Evolutionary conservation across 2,888 invertebrate genomes (phyloP), one percentile per base, ranked within the genome.

Genomic region (Sarcophaga caerulescens): DNA sequence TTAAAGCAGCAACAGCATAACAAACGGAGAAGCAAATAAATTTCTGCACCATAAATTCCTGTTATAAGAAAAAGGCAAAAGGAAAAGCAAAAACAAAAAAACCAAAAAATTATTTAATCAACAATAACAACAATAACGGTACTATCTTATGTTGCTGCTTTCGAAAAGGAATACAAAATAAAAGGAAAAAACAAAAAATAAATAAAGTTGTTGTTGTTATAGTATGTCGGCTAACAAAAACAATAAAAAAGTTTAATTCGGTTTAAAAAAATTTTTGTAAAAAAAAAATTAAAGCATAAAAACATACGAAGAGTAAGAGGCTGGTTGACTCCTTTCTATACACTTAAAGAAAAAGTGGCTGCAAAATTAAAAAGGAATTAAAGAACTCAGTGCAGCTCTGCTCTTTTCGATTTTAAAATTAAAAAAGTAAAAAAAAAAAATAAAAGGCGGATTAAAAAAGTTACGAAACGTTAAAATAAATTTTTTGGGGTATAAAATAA

Each of bases 31-130:
- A 5, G 3, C 17, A 52, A 5, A 63, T 1, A 71, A 60, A 57
- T 35, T 71, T 66, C 19, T 82, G 82, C 82, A 82, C 25, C 25
- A 81, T 70, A 70, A 69, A 35, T 81, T 21, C 44, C 52, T 52
- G 52, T 17, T 3, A 52, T 14, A 52, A 17, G 52, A 52, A 52
- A 52, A 52, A 52, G 17, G 17, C 14, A 52, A 52, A 52, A 14
- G 17, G 17, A 52, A 52, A 4, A 14, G 52, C 5, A 17, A 14
- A 52, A 47, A 14, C 12, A 47, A 47, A 47, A 47, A 17, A 14
- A 52, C 1, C 14, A 47, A 14, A 47, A 47, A 47, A 47, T 47
- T 17, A 14, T 52, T 52, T 52, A 14, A 14, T 52, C 17, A 52
- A 12, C 12, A 52, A 14, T 1, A 14, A 52, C 52, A 17, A 12